Conservation (phyloP, 1,140 invertebrate genomes). For the Psix sp. region DNA sequence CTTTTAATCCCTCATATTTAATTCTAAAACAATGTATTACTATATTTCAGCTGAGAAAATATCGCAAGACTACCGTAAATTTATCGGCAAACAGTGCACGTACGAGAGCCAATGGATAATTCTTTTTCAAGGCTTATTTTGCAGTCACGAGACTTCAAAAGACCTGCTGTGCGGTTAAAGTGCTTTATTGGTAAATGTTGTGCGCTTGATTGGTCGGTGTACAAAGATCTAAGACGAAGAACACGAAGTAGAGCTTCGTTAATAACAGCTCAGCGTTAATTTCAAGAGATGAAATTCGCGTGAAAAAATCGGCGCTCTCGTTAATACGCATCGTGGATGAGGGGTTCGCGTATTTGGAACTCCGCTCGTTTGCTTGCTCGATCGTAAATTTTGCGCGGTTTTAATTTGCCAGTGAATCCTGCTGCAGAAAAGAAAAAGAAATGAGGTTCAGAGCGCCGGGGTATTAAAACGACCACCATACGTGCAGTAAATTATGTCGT, state of each 20-base stretch:
- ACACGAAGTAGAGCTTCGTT: conserved; percentile 4
- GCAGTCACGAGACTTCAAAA: too few species aligned
- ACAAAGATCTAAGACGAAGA: too few species aligned
- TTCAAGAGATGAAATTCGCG: conserved; percentile 25
- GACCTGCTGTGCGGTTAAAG: too few species aligned
- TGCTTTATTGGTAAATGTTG: conserved; percentile 15
- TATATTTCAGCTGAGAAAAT: too few species aligned
- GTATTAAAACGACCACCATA: conserved; percentile 68
- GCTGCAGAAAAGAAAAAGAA: conserved; percentile 41
- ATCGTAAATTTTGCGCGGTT: conserved; percentile 66
- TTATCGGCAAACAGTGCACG: too few species aligned
- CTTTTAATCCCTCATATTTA: too few species aligned
- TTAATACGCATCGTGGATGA: conserved; percentile 63
- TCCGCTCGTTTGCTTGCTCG: conserved; percentile 36
- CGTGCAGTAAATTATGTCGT: conserved; percentile 69
- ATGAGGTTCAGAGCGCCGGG: conserved; percentile 26
- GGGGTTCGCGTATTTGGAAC: conserved; percentile 63
- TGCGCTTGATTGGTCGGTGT: conserved; percentile 11
- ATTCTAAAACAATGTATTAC: too few species aligned
- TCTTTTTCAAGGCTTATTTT: too few species aligned
- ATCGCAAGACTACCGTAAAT: background rate
- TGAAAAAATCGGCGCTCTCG: conserved; percentile 58
- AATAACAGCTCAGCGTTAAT: conserved; percentile 16
- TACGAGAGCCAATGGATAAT: too few species aligned
- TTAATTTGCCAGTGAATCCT: conserved; percentile 70